Evolutionary conservation across 2,888 invertebrate genomes (phyloP), one percentile per base, ranked within the genome.

Genomic region (Pimpla rufipes): DNA sequence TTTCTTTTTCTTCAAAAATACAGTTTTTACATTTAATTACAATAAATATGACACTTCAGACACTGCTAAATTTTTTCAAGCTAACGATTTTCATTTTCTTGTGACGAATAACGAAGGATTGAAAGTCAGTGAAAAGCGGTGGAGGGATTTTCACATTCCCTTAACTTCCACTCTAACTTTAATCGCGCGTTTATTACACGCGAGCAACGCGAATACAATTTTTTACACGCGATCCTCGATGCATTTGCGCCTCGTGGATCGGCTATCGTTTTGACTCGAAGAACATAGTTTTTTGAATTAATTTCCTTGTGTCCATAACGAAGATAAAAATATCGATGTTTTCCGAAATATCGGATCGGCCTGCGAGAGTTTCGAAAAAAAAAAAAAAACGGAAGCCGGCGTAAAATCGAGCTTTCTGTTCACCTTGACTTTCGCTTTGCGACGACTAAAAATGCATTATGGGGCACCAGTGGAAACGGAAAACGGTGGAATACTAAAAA

Each of bases 101-200:
- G 8, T 18, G 2, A 52, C 21, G 7, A 52, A 11, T 21, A 52
- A 52, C 21, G 21, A 18, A 18, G 18, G 18, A 50, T 50, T 50
- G 18, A 50, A 50, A 16, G 50, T 18, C 18, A 50, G 50, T 1
- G 18, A 50, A 50, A 50, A 18, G 1, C 4, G 50, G 50, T 50
- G 18, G 52, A 52, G 52, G 52, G 21, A 52, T 52, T 52, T n/a
- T 52, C 21, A 52, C 52, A 52, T 52, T 52, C 52, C 52, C 52
- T 21, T 21, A 21, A 52, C 6, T 8, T 52, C 18, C 8, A 21
- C 11, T 18, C 21, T 21, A 21, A 16, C 10, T 70, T 23, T 64
- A 37, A 50, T 16, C 18, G 8, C 6, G 18, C 1, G 5, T 50
- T 50, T 50, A 18, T 18, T 5, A 5, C 5, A 50, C 6, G 2